Base-by-base conservation (phyloP, 2,797 vertebrate species). In the Garrulus glandarius region DNA sequence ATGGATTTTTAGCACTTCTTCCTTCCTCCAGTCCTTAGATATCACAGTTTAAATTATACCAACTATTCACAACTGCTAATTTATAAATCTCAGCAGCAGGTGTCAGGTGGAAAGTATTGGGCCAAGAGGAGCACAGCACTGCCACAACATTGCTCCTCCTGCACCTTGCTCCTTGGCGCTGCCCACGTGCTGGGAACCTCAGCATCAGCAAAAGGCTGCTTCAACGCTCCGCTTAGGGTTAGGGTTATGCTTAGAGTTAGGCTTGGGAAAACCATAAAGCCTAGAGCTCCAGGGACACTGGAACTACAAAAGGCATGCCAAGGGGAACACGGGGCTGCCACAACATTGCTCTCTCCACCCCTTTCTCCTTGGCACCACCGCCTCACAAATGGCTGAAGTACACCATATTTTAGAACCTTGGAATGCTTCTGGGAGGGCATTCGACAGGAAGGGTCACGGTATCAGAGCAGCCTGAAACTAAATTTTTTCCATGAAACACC, bases 121-220 rank as follows among this genome's bases (percentile, higher is more conserved):
- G 21, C 36, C 32, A 75, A 36, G 27, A 22, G 8, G 11, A 57
- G 26, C 26, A 41, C 0, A 0, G 32, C 11, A 49, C 13, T 65
- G 50, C 26, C 50, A 49, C 13, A 55, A 41, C 59, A 41, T 3
- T 49, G 16, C 24, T 56, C 34, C 36, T 17, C 36, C 17, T 14
- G 14, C 24, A 36, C 3, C 5, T 8, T 21, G 26, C 6, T 56
- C 43, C 49, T 34, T 56, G 36, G 57, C 24, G 27, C 24, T 12
- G 37, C 8, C 34, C 26, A 36, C 8, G 7, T 26, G 10, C n/a
- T 57, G 55, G 34, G 16, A 37, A 57, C 34, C 23, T 57, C 20
- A 22, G 52, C 52, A 32, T 55, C 30, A 47, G 23, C 23, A 24
- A 47, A 47, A 47, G 23, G 23, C 23, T 11, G 39, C 37, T 70